Percentiles rank a stretch among this genome's conserved stretches.
Conservation (phyloP, 2,888 invertebrate species). For the Synanthedon myopaeformis region DNA sequence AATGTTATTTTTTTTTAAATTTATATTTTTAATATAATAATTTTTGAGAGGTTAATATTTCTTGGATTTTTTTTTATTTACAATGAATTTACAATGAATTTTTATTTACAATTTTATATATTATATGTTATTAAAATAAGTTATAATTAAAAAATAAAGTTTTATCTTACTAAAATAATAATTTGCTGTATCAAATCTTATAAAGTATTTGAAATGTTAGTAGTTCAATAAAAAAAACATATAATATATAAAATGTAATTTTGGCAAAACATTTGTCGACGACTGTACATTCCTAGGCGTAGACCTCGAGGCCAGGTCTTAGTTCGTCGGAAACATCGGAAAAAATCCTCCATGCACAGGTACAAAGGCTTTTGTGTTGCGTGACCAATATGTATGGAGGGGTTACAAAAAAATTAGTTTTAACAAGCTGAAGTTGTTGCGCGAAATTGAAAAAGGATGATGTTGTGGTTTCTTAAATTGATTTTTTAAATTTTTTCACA, state of each 20-base stretch:
- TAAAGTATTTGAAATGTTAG: not conserved
- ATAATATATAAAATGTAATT: no score
- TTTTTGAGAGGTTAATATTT: no score
- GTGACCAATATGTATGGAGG: conserved; percentile 25
- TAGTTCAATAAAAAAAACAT: not conserved
- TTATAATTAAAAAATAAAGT: no score
- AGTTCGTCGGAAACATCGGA: conserved; percentile 20
- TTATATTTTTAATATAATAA: no score
- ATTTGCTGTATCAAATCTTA: no score
- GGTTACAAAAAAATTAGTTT: conserved; percentile 10
- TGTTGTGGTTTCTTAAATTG: not conserved
- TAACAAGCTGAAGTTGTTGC: conserved; percentile 14
- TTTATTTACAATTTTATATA: no score
- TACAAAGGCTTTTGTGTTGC: conserved; percentile 28
- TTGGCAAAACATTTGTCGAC: conserved; percentile 6
- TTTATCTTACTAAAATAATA: no score
- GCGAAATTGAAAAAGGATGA: conserved; percentile 41
- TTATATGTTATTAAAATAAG: no score
- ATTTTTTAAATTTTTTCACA: not conserved
- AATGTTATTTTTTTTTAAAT: no score
- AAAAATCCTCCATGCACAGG: conserved; percentile 35
- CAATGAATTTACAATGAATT: no score
- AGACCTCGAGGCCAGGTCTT: conserved; percentile 10
- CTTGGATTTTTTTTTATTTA: no score
- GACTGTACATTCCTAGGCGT: conserved; percentile 36